Percentiles rank a stretch among this genome's conserved stretches.
phyloP scores from a whole-genome alignment of 2,113 vertebrate species.

The Aegithalos caudatus region DNA sequence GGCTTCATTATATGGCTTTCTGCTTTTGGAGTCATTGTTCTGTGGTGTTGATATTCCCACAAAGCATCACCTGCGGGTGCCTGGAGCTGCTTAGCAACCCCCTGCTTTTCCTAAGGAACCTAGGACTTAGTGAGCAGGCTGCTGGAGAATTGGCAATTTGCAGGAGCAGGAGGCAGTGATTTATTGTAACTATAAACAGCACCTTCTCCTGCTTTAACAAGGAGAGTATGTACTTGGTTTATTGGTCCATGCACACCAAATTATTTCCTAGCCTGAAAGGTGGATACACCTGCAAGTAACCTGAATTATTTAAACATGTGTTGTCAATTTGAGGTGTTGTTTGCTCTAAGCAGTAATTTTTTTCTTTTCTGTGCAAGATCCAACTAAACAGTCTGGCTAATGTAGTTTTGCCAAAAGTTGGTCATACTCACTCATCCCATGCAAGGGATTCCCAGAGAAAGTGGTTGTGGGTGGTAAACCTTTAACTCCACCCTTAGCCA shows the following conservation, averaged over 20 bases:
- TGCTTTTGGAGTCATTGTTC: neutral
- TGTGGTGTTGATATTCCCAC: neutral
- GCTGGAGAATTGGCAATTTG: neutral
- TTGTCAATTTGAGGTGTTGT: neutral
- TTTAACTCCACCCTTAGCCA: neutral
- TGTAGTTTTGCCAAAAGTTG: neutral
- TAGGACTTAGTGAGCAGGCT: neutral
- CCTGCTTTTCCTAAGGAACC: neutral
- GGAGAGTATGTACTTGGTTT: neutral
- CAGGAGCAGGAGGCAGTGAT: conserved; percentile 9
- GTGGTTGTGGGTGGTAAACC: neutral
- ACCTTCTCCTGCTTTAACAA: neutral
- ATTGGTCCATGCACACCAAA: neutral
- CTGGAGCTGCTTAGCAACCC: conserved; percentile 47
- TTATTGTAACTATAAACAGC: neutral
- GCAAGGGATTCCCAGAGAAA: neutral
- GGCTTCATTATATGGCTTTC: neutral
- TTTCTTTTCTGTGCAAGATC: neutral
- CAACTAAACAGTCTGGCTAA: neutral
- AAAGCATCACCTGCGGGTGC: neutral
- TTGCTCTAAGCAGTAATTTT: neutral
- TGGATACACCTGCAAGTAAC: neutral
- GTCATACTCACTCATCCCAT: neutral
- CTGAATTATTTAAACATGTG: neutral
- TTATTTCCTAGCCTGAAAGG: neutral